Percentiles rank a stretch among this genome's conserved stretches.
phyloP scores from a whole-genome alignment of 2,797 vertebrate species.

The Psittacula derbiana region DNA sequence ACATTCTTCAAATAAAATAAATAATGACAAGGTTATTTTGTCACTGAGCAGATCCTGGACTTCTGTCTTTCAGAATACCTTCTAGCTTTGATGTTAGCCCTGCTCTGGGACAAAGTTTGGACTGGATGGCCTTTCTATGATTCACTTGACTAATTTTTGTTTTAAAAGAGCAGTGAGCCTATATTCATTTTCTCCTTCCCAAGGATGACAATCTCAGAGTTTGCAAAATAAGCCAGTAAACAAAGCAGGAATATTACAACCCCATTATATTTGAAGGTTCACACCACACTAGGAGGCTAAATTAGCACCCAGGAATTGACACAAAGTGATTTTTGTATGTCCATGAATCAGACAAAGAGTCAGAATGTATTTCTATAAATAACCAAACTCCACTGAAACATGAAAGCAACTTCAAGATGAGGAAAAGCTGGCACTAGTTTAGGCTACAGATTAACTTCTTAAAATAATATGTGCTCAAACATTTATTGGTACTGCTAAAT shows the following conservation, averaged over 20 bases:
- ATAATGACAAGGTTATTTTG: background rate
- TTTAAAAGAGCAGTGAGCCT: background rate
- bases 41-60: background rate
- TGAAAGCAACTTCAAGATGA: background rate
- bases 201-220: background rate
- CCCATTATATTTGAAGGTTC: background rate
- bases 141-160: background rate
- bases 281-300: background rate
- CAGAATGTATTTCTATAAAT: background rate
- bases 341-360: background rate
- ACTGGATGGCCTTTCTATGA: background rate
- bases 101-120: background rate
- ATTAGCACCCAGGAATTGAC: background rate
- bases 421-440: background rate
- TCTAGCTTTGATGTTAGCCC: background rate
- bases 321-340: background rate
- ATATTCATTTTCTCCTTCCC: background rate
- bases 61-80: background rate
- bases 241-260: background rate
- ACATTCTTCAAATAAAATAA: background rate
- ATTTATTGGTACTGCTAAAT: background rate
- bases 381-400: background rate
- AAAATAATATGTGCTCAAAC: background rate
- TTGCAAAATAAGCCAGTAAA: background rate
- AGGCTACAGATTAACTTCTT: background rate